Conservation (phyloP, 2,797 vertebrate species). For the Catostomus latipinnis region DNA sequence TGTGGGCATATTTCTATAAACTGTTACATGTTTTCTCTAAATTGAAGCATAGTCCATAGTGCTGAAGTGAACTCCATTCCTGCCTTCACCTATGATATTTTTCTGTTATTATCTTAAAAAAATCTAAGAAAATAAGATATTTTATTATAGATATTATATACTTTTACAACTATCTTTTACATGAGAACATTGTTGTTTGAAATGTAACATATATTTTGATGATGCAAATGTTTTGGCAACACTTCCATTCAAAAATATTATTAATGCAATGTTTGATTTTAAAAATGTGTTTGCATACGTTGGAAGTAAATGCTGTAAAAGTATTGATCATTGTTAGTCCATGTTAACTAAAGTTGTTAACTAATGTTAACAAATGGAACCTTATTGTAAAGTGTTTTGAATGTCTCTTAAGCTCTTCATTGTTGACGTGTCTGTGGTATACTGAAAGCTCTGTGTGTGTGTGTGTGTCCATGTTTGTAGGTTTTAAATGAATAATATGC, state of each 20-base stretch:
- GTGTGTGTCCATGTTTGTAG: conserved; percentile 10
- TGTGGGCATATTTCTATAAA: conserved; percentile 49
- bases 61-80: conserved; percentile 1
- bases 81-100: no score
- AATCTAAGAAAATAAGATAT: conserved; percentile 36
- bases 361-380: no score
- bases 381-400: no score
- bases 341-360: no score
- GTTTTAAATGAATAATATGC: conserved; percentile 16
- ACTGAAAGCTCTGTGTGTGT: conserved; percentile 39
- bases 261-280: no score
- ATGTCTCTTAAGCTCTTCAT: conserved; percentile 61
- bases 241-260: no score
- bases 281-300: no score
- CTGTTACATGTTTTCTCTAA: conserved; percentile 25
- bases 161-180: conserved; percentile 37
- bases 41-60: conserved; percentile 36
- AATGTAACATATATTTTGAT: conserved; percentile 32
- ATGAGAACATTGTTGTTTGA: conserved; percentile 25
- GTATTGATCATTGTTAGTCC: no score
- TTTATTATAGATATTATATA: conserved; percentile 34
- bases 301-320: no score
- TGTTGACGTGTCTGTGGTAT: conserved; percentile 9
- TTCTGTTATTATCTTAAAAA: conserved; percentile 29
- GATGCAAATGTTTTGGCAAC: conserved; percentile 13